Conservation (phyloP, 2,113 vertebrate genomes). For the Callorhinus ursinus region DNA sequence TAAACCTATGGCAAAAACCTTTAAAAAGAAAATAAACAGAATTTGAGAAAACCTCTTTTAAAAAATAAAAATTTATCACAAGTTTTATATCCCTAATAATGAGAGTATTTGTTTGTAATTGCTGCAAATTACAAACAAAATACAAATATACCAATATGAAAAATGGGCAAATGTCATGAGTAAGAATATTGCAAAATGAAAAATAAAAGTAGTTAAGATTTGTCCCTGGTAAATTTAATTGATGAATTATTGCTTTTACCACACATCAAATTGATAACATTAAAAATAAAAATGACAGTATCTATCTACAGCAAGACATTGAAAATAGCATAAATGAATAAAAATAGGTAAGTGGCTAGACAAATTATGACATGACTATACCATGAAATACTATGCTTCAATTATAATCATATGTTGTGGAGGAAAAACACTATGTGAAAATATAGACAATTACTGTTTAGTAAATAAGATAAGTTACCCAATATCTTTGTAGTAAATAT, state of each 20-base stretch:
- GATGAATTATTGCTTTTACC: background rate
- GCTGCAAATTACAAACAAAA: background rate
- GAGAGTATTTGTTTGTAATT: background rate
- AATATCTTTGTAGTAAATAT: background rate
- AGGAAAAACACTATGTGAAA: constrained; percentile 35
- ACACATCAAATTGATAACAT: background rate
- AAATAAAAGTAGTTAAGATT: background rate
- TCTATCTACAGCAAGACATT: background rate
- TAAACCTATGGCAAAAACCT: background rate
- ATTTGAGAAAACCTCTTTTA: background rate
- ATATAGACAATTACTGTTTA: background rate
- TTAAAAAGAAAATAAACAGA: background rate
- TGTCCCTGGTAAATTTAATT: background rate
- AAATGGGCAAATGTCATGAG: background rate
- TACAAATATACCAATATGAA: background rate
- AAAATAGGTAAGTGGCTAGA: constrained; percentile 11
- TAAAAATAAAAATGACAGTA: background rate
- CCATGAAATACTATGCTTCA: background rate
- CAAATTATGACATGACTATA: background rate
- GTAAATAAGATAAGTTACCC: background rate
- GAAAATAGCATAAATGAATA: constrained; percentile 25
- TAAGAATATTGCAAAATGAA: background rate
- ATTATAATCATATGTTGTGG: background rate
- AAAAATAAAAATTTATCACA: constrained; percentile 7
- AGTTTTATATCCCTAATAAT: background rate